Conservation (phyloP, 2,797 vertebrate genomes). For the Periparus ater region DNA sequence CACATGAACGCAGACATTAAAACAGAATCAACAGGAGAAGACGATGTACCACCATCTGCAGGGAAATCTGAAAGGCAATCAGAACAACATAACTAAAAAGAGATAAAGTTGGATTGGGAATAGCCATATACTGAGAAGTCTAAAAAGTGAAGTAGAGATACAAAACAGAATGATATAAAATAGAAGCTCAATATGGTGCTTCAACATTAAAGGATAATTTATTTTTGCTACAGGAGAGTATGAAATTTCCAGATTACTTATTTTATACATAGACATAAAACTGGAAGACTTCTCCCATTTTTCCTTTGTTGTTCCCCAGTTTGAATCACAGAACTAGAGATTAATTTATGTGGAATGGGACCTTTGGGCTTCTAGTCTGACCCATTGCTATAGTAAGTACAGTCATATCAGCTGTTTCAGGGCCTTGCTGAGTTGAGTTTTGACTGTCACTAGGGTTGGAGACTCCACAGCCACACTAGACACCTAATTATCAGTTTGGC, state of each 20-base stretch:
- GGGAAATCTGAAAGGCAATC: conserved; percentile 20
- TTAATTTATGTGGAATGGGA: background rate
- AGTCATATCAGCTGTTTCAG: background rate
- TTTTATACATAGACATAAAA: background rate
- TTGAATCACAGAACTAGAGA: background rate
- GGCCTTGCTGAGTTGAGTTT: background rate
- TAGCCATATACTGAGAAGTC: background rate
- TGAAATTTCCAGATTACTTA: background rate
- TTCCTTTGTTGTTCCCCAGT: background rate
- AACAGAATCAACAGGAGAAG: background rate
- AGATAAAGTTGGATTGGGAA: background rate
- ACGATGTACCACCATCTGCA: background rate
- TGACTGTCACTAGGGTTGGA: background rate
- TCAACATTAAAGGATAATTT: background rate
- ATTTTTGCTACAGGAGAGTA: background rate
- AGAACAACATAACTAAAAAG: background rate
- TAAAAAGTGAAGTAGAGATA: background rate
- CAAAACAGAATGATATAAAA: background rate
- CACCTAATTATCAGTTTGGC: background rate
- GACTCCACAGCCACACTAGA: background rate
- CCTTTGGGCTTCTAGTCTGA: background rate
- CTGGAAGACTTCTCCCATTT: background rate
- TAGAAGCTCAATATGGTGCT: background rate
- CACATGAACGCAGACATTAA: background rate
- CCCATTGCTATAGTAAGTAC: accelerated